phyloP scores from a whole-genome alignment of 2,888 invertebrate genomes.

The Dyspetes luteomarginatus region DNA sequence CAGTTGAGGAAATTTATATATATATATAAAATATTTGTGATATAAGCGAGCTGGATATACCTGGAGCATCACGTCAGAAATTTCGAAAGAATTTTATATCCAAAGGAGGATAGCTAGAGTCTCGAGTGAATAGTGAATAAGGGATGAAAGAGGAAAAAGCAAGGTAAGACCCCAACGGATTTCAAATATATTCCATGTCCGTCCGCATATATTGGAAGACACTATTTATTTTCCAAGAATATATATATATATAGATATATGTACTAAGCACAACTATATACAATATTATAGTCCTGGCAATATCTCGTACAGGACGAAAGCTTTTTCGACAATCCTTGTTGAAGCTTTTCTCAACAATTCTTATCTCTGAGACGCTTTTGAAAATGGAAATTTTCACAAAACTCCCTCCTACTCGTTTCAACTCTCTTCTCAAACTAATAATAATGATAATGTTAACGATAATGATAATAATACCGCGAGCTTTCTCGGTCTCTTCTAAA shows the following conservation, averaged over 20 bases:
- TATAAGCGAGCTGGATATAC: slow-evolving; percentile 43
- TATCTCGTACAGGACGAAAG: neutral
- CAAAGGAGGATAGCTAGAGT: slow-evolving; percentile 36
- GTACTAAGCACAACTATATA: neutral
- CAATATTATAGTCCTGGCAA: slow-evolving; percentile 1
- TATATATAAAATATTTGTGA: slow-evolving; percentile 20
- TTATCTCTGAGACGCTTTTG: neutral
- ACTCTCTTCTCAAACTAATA: slow-evolving; percentile 20
- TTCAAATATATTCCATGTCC: slow-evolving; percentile 54
- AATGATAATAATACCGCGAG: slow-evolving; percentile 34
- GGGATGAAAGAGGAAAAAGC: slow-evolving; percentile 26
- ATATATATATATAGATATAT: neutral
- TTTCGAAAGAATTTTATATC: slow-evolving; percentile 54
- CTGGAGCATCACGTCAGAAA: slow-evolving; percentile 42
- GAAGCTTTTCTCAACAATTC: neutral
- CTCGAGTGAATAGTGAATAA: neutral
- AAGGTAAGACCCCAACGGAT: slow-evolving; percentile 40
- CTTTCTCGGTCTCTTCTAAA: slow-evolving; percentile 33
- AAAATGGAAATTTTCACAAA: slow-evolving; percentile 10
- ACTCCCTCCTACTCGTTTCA: slow-evolving; percentile 14
- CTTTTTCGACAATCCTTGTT: no score
- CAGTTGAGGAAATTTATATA: neutral
- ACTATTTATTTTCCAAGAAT: slow-evolving; percentile 53
- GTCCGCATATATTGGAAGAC: slow-evolving; percentile 40
- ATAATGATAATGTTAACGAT: slow-evolving; percentile 47